Base-by-base conservation (phyloP, 2,797 vertebrate genomes). In the Euthynnus affinis region DNA sequence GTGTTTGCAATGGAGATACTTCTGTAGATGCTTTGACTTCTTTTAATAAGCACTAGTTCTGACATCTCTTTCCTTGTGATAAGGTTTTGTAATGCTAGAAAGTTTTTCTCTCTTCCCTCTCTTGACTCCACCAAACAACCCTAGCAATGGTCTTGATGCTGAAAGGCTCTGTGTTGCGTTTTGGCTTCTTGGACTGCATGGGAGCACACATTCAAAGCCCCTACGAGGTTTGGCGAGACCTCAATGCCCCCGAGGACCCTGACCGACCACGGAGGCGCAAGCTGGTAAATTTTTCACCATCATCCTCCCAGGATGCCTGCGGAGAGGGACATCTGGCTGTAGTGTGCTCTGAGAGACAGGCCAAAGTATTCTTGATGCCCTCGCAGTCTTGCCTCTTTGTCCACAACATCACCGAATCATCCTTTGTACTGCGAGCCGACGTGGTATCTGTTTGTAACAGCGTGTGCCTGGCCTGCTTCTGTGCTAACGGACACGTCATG, bases 371-470 rank as follows among this genome's bases (percentile, higher is more conserved):
- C 93, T 90, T 97, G 89, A 97, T 99, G 97, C 98, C 98, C 82
- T 97, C 97, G 18, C 98, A 99, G 96, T 96, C 96, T 46, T 98
- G 97, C 94, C 96, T 99, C 83, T 98, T 97, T 57, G 96, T 97
- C 78, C 97, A 99, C 94, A 99, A 98, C 96, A 98, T 99, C 95
- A 99, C 98, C 0, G 98, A 99, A 92, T 97, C 98, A 0, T 99
- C 98, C 66, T 99, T 99, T 83, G 96, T 99, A 29, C 95, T 99
- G 88, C 94, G 95, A 76, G 98, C 98, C 18, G 96, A 99, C 37
- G 93, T 98, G 84, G 97, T 99, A 81, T 95, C 96, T 71, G 94
- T 98, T 92, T 96, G 93, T 85, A 97, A 96, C 95, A 98, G 96
- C 62, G 95, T 97, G 86, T 97, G 98, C 85, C 93, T 99, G 94